phyloP scores from a whole-genome alignment of 2,113 vertebrate genomes.

The Tachycineta bicolor region DNA sequence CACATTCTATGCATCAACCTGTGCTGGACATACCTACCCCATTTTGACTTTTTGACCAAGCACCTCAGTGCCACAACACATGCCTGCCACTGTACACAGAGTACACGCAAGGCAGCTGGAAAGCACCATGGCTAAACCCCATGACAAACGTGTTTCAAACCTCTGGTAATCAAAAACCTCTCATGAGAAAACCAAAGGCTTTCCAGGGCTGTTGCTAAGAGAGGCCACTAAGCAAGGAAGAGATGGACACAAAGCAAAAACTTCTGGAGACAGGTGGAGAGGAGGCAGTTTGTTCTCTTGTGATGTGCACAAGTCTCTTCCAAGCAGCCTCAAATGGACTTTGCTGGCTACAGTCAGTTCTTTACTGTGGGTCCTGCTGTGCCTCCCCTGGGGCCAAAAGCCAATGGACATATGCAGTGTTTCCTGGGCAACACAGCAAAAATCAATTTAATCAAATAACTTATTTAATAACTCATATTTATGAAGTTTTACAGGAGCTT shows the following conservation, averaged over 20 bases:
- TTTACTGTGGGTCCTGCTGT: neutral
- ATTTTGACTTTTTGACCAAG: neutral
- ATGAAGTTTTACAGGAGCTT: neutral
- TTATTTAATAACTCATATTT: neutral
- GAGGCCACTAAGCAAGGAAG: neutral
- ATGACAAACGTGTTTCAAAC: neutral
- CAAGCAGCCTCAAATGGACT: neutral
- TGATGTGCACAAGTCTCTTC: neutral
- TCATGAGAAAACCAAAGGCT: slow-evolving; percentile 5
- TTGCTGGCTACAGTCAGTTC: neutral
- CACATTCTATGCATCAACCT: neutral
- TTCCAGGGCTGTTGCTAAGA: neutral
- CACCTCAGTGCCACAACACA: neutral
- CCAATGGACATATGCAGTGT: neutral
- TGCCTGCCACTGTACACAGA: neutral
- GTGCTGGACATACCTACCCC: neutral
- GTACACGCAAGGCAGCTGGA: neutral
- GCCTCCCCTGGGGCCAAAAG: neutral
- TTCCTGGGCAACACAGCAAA: neutral
- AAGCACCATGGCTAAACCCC: neutral
- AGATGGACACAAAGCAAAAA: neutral
- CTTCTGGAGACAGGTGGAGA: neutral
- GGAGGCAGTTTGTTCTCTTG: neutral
- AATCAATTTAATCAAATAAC: neutral
- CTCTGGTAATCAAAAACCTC: neutral